phyloP scores from a whole-genome alignment of 2,888 invertebrate species.

The Philhelius pedissequus region DNA sequence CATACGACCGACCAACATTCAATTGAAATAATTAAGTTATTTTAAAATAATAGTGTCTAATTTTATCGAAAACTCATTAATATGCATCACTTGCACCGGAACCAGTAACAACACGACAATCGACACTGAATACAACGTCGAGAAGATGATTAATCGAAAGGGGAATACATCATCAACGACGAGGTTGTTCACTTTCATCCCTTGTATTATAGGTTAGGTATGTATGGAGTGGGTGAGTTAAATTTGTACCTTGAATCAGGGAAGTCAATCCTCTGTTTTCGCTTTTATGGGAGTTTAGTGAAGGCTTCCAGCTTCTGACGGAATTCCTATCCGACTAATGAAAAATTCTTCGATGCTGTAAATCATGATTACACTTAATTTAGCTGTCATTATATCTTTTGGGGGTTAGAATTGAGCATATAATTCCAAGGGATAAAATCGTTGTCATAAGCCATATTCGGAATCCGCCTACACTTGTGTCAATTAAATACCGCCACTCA shows the following conservation, averaged over 20 bases:
- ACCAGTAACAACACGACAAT: slow-evolving; percentile 44
- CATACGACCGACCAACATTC: slow-evolving; percentile 52
- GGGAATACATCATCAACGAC: slow-evolving; percentile 54
- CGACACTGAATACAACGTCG: slow-evolving; percentile 8
- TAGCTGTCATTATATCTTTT: slow-evolving; percentile 60
- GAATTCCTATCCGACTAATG: slow-evolving; percentile 66
- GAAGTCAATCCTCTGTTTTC: slow-evolving; percentile 20
- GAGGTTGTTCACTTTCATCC: slow-evolving; percentile 60
- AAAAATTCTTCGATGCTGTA: slow-evolving; percentile 70
- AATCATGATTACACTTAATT: slow-evolving; percentile 70
- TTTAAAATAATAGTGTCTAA: slow-evolving; percentile 63
- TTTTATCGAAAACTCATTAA: slow-evolving; percentile 64
- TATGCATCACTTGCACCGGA: slow-evolving; percentile 58
- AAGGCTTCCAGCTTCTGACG: slow-evolving; percentile 24
- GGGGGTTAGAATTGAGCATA: slow-evolving; percentile 42
- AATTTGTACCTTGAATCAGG: slow-evolving; percentile 63
- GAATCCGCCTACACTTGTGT: slow-evolving; percentile 51
- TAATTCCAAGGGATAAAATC: slow-evolving; percentile 29
- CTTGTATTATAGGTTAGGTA: slow-evolving; percentile 17
- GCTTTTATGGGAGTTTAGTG: slow-evolving; percentile 4
- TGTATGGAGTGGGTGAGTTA: slow-evolving; percentile 16
- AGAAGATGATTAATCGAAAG: slow-evolving; percentile 40
- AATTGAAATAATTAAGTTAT: slow-evolving; percentile 67
- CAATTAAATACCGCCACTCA: slow-evolving; percentile 41
- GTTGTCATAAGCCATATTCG: slow-evolving; percentile 28